Evolutionary conservation across 2,113 vertebrate genomes (phyloP).

Genomic region (Psilopogon haemacephalus): DNA sequence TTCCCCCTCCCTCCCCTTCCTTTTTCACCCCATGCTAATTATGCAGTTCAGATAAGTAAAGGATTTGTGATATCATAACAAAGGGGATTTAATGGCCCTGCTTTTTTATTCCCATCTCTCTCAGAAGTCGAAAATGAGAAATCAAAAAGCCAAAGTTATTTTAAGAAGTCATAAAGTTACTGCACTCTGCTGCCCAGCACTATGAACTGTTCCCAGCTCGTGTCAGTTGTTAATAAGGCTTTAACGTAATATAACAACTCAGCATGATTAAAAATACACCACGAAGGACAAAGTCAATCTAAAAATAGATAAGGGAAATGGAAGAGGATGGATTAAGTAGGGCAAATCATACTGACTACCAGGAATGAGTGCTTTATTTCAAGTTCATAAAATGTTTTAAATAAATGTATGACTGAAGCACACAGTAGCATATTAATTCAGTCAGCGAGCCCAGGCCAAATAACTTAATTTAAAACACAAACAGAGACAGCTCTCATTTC

Average conservation of each 20-base stretch:
- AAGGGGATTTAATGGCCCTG: not conserved
- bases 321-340: slow-evolving; percentile 16
- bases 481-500: not conserved
- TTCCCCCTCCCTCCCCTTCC: not conserved
- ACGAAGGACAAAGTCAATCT: slow-evolving; percentile 53
- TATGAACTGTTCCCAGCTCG: slow-evolving; percentile 41
- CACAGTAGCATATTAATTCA: not conserved
- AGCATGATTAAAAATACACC: slow-evolving; percentile 54
- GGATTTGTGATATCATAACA: not conserved
- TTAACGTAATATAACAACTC: slow-evolving; percentile 52
- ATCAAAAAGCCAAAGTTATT: slow-evolving; percentile 41
- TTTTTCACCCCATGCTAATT: not conserved
- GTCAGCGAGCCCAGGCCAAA: not conserved
- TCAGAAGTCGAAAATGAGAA: slow-evolving; percentile 29
- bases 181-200: slow-evolving; percentile 35
- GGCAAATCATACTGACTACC: not conserved
- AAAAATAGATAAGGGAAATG: slow-evolving; percentile 19
- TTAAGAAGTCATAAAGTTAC: slow-evolving; percentile 50
- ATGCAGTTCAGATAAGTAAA: slow-evolving; percentile 4
- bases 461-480: not conserved
- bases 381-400: slow-evolving; percentile 19
- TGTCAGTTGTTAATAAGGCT: slow-evolving; percentile 55
- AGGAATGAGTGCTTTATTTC: slow-evolving; percentile 18
- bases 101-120: not conserved
- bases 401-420: not conserved